These are phyloP conservation scores for Drosophila ochracea DNA, from an alignment of 2,888 invertebrate species.

Conservation along the genomic window DNA sequence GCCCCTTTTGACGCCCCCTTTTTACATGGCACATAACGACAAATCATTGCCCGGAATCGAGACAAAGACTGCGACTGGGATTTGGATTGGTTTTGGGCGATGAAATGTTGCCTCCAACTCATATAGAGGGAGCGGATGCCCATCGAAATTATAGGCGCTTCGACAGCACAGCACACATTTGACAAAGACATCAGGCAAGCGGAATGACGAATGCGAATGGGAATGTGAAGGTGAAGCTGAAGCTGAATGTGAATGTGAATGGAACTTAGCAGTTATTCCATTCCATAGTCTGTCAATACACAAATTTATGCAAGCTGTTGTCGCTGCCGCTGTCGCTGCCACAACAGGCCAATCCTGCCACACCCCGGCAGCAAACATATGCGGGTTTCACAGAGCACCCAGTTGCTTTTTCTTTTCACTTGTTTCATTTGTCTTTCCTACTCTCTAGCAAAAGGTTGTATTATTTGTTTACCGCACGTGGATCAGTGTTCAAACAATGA, in stretches of 20 bases:
- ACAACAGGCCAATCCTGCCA: slow-evolving; percentile 32
- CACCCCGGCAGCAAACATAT: slow-evolving; percentile 39
- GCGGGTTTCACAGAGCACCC: slow-evolving; percentile 54
- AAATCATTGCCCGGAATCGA: slow-evolving; percentile 42
- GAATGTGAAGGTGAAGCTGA: slow-evolving; percentile 2
- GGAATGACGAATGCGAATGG: slow-evolving; percentile 49
- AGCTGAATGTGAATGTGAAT: slow-evolving; percentile 21
- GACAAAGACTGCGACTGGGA: slow-evolving; percentile 8
- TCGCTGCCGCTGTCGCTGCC: slow-evolving; percentile 46
- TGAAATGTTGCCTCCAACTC: slow-evolving; percentile 9
- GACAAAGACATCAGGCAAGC: slow-evolving; percentile 64
- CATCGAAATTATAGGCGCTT: slow-evolving; percentile 51
- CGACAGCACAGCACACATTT: slow-evolving; percentile 47
- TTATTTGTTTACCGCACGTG: background rate
- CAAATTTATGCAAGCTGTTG: slow-evolving; percentile 77
- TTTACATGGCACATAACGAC: slow-evolving; percentile 45
- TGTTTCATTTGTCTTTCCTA: slow-evolving; percentile 30
- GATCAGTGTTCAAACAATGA: background rate
- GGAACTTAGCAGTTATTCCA: slow-evolving; percentile 67
- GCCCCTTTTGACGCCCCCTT: slow-evolving; percentile 25
- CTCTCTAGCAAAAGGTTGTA: slow-evolving; percentile 9
- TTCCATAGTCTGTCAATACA: slow-evolving; percentile 72
- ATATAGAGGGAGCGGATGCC: slow-evolving; percentile 8
- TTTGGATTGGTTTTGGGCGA: slow-evolving; percentile 5
- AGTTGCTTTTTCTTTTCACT: slow-evolving; percentile 29